Evolutionary conservation across 2,113 vertebrate genomes (phyloP).

Genomic region (Cyanoderma ruficeps): DNA sequence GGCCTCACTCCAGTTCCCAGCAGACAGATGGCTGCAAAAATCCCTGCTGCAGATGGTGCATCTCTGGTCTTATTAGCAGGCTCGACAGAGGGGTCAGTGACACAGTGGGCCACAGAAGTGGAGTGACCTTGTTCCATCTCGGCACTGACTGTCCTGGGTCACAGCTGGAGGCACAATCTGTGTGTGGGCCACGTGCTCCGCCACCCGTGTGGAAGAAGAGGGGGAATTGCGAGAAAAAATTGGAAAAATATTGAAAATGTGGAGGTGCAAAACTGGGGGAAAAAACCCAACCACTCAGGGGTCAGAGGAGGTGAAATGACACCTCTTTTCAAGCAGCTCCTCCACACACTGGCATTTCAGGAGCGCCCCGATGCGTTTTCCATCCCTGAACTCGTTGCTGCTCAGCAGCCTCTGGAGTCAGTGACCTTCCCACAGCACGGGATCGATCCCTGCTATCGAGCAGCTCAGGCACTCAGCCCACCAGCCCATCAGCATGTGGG

Average conservation of each 20-base stretch:
- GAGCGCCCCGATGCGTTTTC: neutral
- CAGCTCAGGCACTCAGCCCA: neutral
- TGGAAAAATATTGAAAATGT: neutral
- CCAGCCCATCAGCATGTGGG: constrained; percentile 16
- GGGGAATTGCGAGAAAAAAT: neutral
- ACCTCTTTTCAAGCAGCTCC: neutral
- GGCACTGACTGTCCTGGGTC: neutral
- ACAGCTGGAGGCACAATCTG: neutral
- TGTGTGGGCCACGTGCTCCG: neutral
- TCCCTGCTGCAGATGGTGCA: constrained; percentile 42
- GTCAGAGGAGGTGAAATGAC: neutral
- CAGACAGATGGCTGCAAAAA: constrained; percentile 50
- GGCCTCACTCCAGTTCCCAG: constrained; percentile 46
- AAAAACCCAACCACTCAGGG: neutral
- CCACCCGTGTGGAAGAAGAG: neutral
- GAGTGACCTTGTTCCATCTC: neutral
- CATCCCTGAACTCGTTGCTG: neutral
- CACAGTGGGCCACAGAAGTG: neutral
- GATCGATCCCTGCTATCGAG: constrained; percentile 27
- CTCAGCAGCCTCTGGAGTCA: neutral
- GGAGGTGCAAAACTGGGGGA: neutral
- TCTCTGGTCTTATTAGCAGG: constrained; percentile 36
- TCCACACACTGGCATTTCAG: neutral
- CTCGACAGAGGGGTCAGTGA: constrained; percentile 33
- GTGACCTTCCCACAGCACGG: constrained; percentile 12